These are phyloP conservation scores for Eupithecia centaureata DNA, from an alignment of 2,888 invertebrate genomes.

Conservation along the genomic window DNA sequence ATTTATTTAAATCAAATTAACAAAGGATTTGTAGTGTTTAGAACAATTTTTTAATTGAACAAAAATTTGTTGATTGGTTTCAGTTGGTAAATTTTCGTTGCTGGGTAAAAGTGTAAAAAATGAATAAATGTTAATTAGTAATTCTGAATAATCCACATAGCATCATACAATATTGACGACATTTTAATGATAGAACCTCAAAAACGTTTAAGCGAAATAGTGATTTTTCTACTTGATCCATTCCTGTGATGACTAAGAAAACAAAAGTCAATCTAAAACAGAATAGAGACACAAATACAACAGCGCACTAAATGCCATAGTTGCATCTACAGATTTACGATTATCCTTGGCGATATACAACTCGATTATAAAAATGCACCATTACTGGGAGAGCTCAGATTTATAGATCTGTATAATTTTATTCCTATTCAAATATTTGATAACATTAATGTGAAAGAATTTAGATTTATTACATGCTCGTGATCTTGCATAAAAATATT, in stretches of 20 bases:
- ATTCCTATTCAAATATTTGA: constrained; percentile 38
- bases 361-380: constrained; percentile 66
- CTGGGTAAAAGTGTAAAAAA: not conserved
- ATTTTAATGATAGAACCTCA: not conserved
- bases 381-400: constrained; percentile 59
- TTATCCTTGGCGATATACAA: constrained; percentile 60
- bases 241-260: constrained; percentile 45
- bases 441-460: constrained; percentile 30
- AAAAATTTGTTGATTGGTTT: not conserved
- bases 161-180: not conserved
- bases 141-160: no score
- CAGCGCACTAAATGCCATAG: constrained; percentile 66
- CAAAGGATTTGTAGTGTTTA: not conserved
- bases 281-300: constrained; percentile 56
- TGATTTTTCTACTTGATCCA: constrained; percentile 2
- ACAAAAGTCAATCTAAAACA: constrained; percentile 64
- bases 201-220: not conserved
- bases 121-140: no score
- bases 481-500: constrained; percentile 13
- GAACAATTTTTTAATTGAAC: no score
- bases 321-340: constrained; percentile 68
- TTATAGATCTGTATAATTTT: constrained; percentile 48
- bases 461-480: constrained; percentile 16
- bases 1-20: not conserved
- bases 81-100: not conserved